Base-by-base conservation (phyloP, 2,797 vertebrate species). In the Antennarius maculatus region DNA sequence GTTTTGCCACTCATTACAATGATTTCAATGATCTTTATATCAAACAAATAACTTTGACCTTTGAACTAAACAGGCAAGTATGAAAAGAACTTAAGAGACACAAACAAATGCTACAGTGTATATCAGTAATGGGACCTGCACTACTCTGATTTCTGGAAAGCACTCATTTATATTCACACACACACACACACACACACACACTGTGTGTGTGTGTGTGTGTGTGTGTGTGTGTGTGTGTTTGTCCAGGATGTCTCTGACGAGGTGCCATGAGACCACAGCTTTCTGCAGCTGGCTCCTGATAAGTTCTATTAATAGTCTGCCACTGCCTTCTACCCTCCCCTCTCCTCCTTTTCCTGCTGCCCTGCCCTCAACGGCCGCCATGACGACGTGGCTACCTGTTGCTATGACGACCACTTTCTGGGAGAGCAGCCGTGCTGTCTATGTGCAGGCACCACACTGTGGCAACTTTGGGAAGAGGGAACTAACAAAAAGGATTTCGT, bases 251-350 rank as follows among this genome's bases (percentile, higher is more conserved):
- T 61, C 59, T 82, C 58, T 85, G 86, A 88, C 67, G 29, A 84
- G 73, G 76, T 74, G 76, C 69, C 70, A 71, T 50, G 74, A 82
- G 83, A 88, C 82, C 65, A 10, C 73, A 8, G 62, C 71, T 77
- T 67, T 81, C 85, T 79, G 76, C 87, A 86, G 84, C 86, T 85
- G 83, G 61, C 76, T 86, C 69, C 84, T 74, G 80, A 87, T 89
- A 80, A 80, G 84, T 78, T 89, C 91, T 94, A 94, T 92, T 92
- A 93, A 94, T 93, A 94, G 93, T 84, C 75, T 66, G 29, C 73
- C 46, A 10, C 52, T 61, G 67, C 74, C 72, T 68, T 79, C 80
- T 57, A 14, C 14, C 47, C 71, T 47, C 18, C 43, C 64, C 67
- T 68, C 56, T 57, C 65, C 15, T 15, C 18, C 13, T 61, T 2